Percentiles rank a stretch among this genome's conserved stretches.
These are phyloP conservation scores for Regulus satrapa DNA, from an alignment of 2,113 vertebrate species.

Conservation along the genomic window DNA sequence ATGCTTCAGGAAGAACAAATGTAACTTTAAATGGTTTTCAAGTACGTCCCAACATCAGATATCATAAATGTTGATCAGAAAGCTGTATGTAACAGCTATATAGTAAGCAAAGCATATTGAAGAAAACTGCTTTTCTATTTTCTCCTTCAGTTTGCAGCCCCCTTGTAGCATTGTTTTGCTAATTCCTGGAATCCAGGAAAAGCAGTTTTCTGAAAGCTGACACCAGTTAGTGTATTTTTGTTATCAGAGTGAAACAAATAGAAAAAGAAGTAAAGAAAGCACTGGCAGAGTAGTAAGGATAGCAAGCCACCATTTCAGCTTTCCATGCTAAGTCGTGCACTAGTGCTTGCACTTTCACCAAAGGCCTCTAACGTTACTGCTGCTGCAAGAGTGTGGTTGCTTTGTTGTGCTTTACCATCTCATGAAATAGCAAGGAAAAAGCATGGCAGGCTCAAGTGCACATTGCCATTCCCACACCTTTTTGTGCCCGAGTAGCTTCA, in stretches of 20 bases:
- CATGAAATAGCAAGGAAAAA: background rate
- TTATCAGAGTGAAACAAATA: background rate
- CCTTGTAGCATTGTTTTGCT: background rate
- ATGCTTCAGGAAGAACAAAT: background rate
- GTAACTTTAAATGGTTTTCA: background rate
- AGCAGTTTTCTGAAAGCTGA: background rate
- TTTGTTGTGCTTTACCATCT: background rate
- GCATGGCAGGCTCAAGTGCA: background rate
- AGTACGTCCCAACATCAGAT: background rate
- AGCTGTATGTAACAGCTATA: background rate
- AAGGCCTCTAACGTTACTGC: fast-evolving
- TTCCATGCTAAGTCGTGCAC: fast-evolving
- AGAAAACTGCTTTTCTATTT: background rate
- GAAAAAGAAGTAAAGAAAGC: background rate
- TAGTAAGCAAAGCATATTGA: background rate
- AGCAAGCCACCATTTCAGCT: background rate
- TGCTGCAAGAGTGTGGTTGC: background rate
- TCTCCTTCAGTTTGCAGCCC: background rate
- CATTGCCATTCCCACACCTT: background rate
- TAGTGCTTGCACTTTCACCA: background rate
- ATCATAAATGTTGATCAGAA: background rate
- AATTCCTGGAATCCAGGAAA: background rate
- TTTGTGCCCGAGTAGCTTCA: background rate
- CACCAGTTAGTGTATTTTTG: background rate
- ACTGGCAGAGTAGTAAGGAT: background rate